phyloP scores from a whole-genome alignment of 2,113 vertebrate genomes.

The Aythya baeri region DNA sequence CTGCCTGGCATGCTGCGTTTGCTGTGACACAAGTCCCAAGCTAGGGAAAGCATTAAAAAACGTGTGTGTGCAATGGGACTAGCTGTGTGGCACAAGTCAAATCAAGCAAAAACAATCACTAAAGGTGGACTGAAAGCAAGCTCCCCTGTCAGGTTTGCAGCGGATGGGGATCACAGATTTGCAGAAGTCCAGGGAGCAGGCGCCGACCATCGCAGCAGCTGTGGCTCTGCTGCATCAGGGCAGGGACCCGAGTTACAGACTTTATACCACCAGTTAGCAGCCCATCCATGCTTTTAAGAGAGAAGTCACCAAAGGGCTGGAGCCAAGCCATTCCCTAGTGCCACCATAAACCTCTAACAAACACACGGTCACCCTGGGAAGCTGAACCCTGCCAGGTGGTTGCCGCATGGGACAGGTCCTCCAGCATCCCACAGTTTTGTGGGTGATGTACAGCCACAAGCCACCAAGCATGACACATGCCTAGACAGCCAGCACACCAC shows the following conservation, averaged over 20 bases:
- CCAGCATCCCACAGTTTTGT: background rate
- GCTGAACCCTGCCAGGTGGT: background rate
- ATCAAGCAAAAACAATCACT: background rate
- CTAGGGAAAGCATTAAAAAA: background rate
- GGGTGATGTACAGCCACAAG: background rate
- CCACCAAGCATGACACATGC: fast-evolving
- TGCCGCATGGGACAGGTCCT: background rate
- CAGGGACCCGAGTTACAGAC: fast-evolving
- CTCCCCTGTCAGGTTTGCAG: background rate
- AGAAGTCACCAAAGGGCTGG: background rate
- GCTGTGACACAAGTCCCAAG: background rate
- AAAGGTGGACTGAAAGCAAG: background rate
- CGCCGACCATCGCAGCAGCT: fast-evolving
- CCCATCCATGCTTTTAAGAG: background rate
- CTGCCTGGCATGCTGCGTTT: background rate
- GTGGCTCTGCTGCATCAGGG: background rate
- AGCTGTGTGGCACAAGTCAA: background rate
- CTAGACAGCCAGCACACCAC: fast-evolving
- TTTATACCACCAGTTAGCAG: no score
- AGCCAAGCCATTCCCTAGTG: fast-evolving
- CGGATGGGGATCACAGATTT: background rate
- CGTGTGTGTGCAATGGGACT: fast-evolving
- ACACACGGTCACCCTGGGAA: fast-evolving
- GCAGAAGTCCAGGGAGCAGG: background rate
- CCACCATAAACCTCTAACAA: background rate